Percentiles rank a stretch among this genome's conserved stretches.
phyloP scores from a whole-genome alignment of 2,113 vertebrate genomes.

The Otolemur garnettii region DNA sequence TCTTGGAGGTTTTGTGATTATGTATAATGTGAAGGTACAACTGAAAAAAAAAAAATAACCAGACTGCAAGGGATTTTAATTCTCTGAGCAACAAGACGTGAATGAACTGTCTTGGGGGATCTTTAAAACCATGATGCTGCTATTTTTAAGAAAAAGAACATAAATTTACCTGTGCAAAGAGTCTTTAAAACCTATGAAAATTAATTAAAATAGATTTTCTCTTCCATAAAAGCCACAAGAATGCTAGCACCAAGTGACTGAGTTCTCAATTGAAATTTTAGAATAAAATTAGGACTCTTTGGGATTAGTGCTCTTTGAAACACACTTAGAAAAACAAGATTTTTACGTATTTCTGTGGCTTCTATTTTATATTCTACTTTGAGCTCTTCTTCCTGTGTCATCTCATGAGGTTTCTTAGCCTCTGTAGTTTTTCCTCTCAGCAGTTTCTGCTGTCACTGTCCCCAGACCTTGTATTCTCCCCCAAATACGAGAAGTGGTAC shows the following conservation, averaged over 20 bases:
- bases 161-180: neutral
- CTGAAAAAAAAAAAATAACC: slow-evolving; percentile 11
- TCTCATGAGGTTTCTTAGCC: neutral
- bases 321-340: neutral
- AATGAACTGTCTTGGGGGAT: neutral
- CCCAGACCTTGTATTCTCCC: neutral
- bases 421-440: neutral
- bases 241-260: neutral
- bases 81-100: neutral
- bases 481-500: neutral
- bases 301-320: neutral
- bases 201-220: slow-evolving; percentile 18
- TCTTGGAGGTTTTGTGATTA: neutral
- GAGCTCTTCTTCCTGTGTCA: neutral
- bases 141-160: slow-evolving; percentile 16
- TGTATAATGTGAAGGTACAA: slow-evolving; percentile 21
- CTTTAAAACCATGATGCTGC: neutral
- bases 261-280: neutral
- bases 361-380: neutral
- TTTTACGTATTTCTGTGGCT: neutral
- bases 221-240: slow-evolving; percentile 65
- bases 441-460: neutral
- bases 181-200: slow-evolving; percentile 1
- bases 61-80: slow-evolving; percentile 41
- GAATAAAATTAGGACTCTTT: neutral